Percentiles rank a stretch among this genome's conserved stretches.
phyloP scores from a whole-genome alignment of 1,140 invertebrate species.

The Xylocopa sonorina region DNA sequence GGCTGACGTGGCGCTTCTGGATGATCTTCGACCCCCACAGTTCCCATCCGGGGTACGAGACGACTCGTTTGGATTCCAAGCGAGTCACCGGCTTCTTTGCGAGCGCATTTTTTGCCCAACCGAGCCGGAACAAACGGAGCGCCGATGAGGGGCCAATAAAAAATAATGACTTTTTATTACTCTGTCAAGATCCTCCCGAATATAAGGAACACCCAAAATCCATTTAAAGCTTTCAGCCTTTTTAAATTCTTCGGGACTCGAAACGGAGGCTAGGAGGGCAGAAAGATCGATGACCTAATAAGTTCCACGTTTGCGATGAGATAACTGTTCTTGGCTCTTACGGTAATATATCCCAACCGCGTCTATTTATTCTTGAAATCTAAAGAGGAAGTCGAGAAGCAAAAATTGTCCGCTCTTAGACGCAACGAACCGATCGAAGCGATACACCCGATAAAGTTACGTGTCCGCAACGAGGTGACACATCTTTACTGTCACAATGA shows the following conservation, averaged over 20 bases:
- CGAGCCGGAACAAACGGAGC: neutral
- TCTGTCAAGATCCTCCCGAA: neutral
- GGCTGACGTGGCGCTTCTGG: conserved; percentile 23
- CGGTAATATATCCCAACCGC: neutral
- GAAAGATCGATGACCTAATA: neutral
- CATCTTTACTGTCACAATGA: no score
- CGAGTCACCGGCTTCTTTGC: conserved; percentile 21
- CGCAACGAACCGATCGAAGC: no score
- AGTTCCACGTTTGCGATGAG: neutral
- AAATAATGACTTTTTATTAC: neutral
- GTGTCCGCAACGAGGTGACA: no score
- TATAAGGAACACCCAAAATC: neutral
- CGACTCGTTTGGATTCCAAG: conserved; percentile 44
- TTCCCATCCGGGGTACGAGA: neutral
- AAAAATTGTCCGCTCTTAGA: no score
- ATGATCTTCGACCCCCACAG: neutral
- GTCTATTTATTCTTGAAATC: neutral
- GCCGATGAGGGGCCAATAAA: neutral
- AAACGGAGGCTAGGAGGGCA: no score
- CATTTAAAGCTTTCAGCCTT: neutral
- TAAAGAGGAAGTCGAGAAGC: neutral
- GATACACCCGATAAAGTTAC: no score
- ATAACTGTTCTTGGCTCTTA: neutral
- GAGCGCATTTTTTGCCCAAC: conserved; percentile 6
- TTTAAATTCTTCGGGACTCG: neutral